Percentiles rank a stretch among this genome's conserved stretches.
Conservation (phyloP, 2,113 vertebrate species). For the Tyto alba region DNA sequence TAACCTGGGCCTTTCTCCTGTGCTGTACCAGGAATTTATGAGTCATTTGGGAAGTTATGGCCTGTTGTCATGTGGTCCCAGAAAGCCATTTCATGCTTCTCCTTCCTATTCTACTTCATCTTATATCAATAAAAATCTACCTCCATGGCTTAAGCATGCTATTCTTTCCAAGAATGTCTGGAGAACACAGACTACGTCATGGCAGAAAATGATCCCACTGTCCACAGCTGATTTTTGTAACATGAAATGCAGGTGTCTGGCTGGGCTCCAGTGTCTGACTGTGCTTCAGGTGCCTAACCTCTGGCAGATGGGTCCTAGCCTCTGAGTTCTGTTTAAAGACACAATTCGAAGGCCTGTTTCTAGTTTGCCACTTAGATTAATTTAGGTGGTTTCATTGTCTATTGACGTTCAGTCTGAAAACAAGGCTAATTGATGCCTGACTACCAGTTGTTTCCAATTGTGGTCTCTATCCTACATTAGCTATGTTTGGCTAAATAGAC, state of each 20-base stretch:
- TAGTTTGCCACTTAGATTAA: not conserved
- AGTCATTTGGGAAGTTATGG: not conserved
- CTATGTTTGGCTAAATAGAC: not conserved
- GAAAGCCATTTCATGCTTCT: not conserved
- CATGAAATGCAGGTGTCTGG: not conserved
- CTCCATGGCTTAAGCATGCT: not conserved
- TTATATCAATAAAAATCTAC: not conserved
- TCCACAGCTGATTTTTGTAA: not conserved
- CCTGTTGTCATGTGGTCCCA: not conserved
- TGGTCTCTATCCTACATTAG: not conserved
- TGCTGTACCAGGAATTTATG: not conserved
- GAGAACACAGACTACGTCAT: not conserved
- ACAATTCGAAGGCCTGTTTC: not conserved
- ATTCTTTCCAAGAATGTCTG: not conserved
- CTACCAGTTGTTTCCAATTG: conserved; percentile 15
- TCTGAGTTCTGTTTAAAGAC: not conserved
- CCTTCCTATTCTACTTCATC: not conserved
- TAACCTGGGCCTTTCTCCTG: not conserved
- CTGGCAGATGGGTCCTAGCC: not conserved
- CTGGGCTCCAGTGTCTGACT: not conserved
- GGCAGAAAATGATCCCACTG: not conserved
- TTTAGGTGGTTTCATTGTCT: not conserved
- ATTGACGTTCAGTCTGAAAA: not conserved
- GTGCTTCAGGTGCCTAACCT: not conserved
- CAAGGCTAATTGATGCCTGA: not conserved